phyloP scores from a whole-genome alignment of 2,113 vertebrate species.

The Phycodurus eques region DNA sequence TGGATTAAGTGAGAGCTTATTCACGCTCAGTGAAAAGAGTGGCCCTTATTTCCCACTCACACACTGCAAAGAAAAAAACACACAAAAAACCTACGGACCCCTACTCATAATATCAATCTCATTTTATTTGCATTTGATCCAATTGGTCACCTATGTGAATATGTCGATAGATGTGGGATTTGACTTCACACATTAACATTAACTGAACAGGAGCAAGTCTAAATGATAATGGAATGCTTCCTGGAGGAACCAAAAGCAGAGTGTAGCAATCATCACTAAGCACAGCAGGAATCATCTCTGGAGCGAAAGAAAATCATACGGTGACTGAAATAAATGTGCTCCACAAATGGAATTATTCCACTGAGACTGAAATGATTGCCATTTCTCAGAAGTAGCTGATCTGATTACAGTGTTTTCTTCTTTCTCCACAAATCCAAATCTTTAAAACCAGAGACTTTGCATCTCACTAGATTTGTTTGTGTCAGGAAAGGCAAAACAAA shows the following conservation, averaged over 20 bases:
- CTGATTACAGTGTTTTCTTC: neutral
- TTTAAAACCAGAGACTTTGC: neutral
- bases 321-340: neutral
- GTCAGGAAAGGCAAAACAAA: neutral
- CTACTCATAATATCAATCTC: neutral
- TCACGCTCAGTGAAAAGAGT: conserved; percentile 22
- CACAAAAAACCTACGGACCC: neutral
- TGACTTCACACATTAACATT: conserved; percentile 3
- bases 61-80: conserved; percentile 4
- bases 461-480: neutral
- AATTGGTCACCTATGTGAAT: neutral
- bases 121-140: neutral
- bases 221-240: conserved; percentile 42
- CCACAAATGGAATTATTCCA: conserved; percentile 10
- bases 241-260: conserved; percentile 32
- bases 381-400: neutral
- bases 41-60: conserved; percentile 1
- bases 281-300: conserved; percentile 13
- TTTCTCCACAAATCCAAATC: neutral
- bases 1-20: conserved; percentile 28
- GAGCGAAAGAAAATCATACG: neutral
- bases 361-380: neutral
- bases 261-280: conserved; percentile 37
- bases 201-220: conserved; percentile 26
- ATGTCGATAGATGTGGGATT: neutral